These are phyloP conservation scores for Calameuta filiformis DNA, from an alignment of 2,888 invertebrate genomes.

Conservation along the genomic window DNA sequence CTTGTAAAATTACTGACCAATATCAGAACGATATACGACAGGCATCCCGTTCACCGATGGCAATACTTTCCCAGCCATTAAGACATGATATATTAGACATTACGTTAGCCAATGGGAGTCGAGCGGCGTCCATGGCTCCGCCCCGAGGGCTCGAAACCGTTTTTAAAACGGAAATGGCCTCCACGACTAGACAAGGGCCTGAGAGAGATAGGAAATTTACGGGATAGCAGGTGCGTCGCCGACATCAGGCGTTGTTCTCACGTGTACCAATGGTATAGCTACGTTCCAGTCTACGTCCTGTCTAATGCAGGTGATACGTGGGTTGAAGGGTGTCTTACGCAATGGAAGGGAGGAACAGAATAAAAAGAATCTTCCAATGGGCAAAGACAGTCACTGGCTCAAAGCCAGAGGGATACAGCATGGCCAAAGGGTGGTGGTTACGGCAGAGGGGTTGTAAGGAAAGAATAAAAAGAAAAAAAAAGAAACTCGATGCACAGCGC, in stretches of 20 bases:
- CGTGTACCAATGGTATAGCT: background rate
- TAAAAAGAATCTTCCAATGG: background rate
- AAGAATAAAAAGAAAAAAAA: background rate
- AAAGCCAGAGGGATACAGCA: background rate
- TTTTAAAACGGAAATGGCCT: constrained; percentile 43
- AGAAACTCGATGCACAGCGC: background rate
- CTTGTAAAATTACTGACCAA: background rate
- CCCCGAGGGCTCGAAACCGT: constrained; percentile 41
- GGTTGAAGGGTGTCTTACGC: background rate
- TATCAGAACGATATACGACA: background rate
- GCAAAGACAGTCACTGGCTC: background rate
- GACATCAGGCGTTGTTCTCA: constrained; percentile 10
- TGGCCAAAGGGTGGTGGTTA: background rate
- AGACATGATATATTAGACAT: constrained; percentile 49
- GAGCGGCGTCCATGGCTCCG: constrained; percentile 39
- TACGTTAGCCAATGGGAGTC: constrained; percentile 43
- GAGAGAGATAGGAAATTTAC: background rate
- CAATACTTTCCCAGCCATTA: constrained; percentile 36
- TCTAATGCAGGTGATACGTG: constrained; percentile 15
- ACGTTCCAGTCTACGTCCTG: background rate
- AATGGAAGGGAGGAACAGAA: constrained; percentile 1
- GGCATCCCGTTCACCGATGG: constrained; percentile 9
- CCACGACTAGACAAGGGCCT: constrained; percentile 17
- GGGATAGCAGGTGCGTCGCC: constrained; percentile 18
- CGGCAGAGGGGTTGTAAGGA: background rate